phyloP scores from a whole-genome alignment of 2,113 vertebrate species.

The Syngnathus typhle region DNA sequence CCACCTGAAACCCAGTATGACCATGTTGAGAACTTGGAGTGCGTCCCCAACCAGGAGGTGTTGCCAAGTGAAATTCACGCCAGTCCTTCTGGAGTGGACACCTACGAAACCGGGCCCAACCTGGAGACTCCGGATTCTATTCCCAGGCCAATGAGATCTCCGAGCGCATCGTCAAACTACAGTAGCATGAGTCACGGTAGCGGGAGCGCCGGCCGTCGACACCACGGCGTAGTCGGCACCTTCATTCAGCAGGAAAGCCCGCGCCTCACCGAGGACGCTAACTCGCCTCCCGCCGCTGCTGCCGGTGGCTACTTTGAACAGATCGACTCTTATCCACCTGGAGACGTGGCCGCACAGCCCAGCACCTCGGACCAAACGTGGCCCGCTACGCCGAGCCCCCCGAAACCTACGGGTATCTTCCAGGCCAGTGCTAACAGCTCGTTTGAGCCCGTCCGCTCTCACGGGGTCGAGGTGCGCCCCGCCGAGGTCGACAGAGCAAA shows the following conservation, averaged over 20 bases:
- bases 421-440: constrained; percentile 95
- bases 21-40: constrained; percentile 88
- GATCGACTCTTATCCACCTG: constrained; percentile 84
- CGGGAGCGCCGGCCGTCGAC: constrained; percentile 60
- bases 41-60: constrained; percentile 87
- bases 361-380: constrained; percentile 59
- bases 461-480: constrained; percentile 78
- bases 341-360: constrained; percentile 47
- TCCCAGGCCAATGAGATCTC: constrained; percentile 71
- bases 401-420: constrained; percentile 89
- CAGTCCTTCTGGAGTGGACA: constrained; percentile 49
- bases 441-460: constrained; percentile 90
- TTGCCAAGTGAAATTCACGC: constrained; percentile 74
- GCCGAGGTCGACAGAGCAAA: constrained; percentile 83
- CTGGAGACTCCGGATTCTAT: constrained; percentile 78
- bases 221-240: constrained; percentile 77
- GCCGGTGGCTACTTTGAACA: constrained; percentile 87
- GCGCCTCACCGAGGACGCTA: constrained; percentile 74
- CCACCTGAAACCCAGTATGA: constrained; percentile 66
- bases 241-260: constrained; percentile 96
- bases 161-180: constrained; percentile 83
- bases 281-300: constrained; percentile 45
- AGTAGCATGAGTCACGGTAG: constrained; percentile 81
- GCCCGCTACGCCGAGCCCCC: constrained; percentile 85
- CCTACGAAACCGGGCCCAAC: constrained; percentile 73